These are phyloP conservation scores for Papilio xuthus DNA, from an alignment of 1,140 invertebrate genomes.

Conservation along the genomic window DNA sequence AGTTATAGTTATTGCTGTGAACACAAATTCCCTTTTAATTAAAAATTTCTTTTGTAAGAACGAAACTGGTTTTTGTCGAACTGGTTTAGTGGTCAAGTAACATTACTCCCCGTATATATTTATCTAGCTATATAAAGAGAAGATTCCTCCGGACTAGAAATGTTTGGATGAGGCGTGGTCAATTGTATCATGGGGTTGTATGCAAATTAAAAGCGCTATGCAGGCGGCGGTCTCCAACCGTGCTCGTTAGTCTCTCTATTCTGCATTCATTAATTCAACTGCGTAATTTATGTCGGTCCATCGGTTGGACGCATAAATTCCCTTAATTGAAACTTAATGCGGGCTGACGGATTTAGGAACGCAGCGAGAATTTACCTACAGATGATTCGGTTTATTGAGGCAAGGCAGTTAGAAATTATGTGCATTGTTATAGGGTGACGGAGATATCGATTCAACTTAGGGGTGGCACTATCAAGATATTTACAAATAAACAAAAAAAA, in stretches of 20 bases:
- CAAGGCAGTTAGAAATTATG: slow-evolving; percentile 50
- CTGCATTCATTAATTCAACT: slow-evolving; percentile 77
- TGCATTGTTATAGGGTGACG: slow-evolving; percentile 33
- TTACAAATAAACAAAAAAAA: background rate
- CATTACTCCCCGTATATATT: background rate
- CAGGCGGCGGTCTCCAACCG: slow-evolving; percentile 59
- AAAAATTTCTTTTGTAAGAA: slow-evolving; percentile 4
- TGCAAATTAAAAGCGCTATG: slow-evolving; percentile 72
- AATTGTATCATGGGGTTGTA: slow-evolving; percentile 63
- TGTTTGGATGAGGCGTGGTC: slow-evolving; percentile 47
- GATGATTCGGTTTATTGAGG: slow-evolving; percentile 51
- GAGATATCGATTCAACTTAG: slow-evolving; percentile 13
- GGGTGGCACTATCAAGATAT: background rate
- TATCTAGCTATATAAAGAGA: background rate
- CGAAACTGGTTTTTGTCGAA: background rate
- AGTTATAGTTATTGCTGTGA: slow-evolving; percentile 17
- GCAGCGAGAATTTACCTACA: slow-evolving; percentile 39
- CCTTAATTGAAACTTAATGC: slow-evolving; percentile 77
- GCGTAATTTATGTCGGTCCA: slow-evolving; percentile 65
- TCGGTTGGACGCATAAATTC: slow-evolving; percentile 67
- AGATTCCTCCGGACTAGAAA: background rate
- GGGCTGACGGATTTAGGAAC: slow-evolving; percentile 54
- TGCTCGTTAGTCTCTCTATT: slow-evolving; percentile 67
- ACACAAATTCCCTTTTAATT: slow-evolving; percentile 25
- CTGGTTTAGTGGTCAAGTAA: slow-evolving; percentile 1